phyloP scores from a whole-genome alignment of 2,113 vertebrate species.

The Serinus canaria region DNA sequence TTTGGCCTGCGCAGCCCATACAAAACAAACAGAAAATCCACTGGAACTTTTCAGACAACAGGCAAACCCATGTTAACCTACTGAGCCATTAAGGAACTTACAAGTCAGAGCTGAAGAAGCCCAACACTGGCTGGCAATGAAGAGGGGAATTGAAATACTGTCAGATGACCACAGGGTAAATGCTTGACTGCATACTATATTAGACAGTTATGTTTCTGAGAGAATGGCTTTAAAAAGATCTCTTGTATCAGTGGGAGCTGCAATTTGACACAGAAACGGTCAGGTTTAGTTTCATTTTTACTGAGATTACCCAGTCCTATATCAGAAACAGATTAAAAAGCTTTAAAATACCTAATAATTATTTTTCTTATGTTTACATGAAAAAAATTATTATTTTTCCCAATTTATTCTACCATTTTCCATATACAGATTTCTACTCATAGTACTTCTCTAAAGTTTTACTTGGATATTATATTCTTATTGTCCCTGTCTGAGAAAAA shows the following conservation, averaged over 20 bases:
- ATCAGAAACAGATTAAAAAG: neutral
- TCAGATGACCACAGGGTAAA: neutral
- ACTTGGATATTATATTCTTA: neutral
- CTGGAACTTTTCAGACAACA: neutral
- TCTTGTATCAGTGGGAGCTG: neutral
- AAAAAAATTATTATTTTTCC: neutral
- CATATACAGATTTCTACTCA: neutral
- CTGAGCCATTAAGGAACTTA: neutral
- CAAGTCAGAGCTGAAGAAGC: neutral
- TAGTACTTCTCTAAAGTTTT: neutral
- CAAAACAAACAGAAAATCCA: neutral
- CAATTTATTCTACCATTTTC: neutral
- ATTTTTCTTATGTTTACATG: neutral
- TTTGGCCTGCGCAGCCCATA: neutral
- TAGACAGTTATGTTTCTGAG: neutral
- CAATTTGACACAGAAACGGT: neutral
- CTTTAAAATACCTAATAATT: neutral
- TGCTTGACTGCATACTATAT: neutral
- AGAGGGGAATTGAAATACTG: neutral
- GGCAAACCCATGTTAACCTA: neutral
- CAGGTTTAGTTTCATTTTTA: neutral
- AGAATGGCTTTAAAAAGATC: neutral
- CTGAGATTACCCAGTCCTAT: neutral
- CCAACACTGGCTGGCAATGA: neutral
- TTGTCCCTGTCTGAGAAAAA: fast-evolving